Evolutionary conservation across 2,113 vertebrate species (phyloP).

Genomic region (Microcebus lehilahytsara): DNA sequence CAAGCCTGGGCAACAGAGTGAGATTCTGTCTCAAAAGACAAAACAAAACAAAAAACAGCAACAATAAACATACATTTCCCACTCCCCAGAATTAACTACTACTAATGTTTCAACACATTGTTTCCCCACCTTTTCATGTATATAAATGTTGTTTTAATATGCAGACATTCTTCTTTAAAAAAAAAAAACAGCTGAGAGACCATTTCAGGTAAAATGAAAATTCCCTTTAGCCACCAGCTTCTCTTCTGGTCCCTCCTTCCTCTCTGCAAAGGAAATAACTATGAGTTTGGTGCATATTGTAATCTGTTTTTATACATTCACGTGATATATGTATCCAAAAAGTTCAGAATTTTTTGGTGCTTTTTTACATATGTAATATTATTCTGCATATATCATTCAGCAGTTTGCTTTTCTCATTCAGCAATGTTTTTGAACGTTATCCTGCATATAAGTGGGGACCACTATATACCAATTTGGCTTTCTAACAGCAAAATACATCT

Average conservation of each 20-base stretch:
- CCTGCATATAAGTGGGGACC: background rate
- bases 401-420: conserved; percentile 1
- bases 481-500: background rate
- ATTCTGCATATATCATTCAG: background rate
- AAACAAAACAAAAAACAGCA: background rate
- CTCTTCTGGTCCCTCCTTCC: background rate
- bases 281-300: background rate
- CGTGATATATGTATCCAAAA: background rate
- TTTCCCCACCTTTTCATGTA: background rate
- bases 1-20: too few species aligned
- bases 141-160: background rate
- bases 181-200: background rate
- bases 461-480: background rate
- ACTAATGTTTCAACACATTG: background rate
- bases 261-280: background rate
- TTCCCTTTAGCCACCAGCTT: background rate
- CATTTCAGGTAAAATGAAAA: background rate
- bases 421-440: background rate
- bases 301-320: background rate
- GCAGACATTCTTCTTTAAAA: background rate
- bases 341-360: background rate
- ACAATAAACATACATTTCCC: background rate
- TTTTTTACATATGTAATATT: background rate
- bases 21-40: too few species aligned
- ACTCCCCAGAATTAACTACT: background rate